A percentile compares a stretch with the other conserved stretches of the same genome.
These are phyloP conservation scores for Lepeophtheirus salmonis DNA, from an alignment of 1,140 invertebrate genomes.

Conservation along the genomic window DNA sequence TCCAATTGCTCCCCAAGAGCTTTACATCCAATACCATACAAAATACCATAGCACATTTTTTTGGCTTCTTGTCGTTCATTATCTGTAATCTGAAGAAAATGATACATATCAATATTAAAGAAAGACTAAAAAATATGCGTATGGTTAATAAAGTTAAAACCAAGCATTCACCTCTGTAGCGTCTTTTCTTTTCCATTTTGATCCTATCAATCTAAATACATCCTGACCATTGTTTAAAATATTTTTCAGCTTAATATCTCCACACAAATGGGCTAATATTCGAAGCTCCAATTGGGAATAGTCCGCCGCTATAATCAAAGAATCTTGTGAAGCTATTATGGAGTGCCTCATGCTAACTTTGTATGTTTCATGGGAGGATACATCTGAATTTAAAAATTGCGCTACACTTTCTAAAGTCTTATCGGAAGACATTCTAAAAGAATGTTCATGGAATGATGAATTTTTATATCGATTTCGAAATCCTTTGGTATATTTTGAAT, in stretches of 20 bases:
- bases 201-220: slow-evolving; percentile 6
- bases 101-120: no score
- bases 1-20: slow-evolving; percentile 59
- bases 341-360: slow-evolving; percentile 27
- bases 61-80: slow-evolving; percentile 65
- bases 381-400: not conserved
- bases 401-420: not conserved
- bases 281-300: slow-evolving; percentile 89
- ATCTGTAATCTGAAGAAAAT: slow-evolving; percentile 41
- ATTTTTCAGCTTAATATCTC: slow-evolving; percentile 36
- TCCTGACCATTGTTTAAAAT: slow-evolving; percentile 1
- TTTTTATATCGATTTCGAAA: slow-evolving; percentile 36
- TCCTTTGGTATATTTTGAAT: slow-evolving; percentile 75
- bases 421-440: not conserved
- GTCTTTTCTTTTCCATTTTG: slow-evolving; percentile 11
- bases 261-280: slow-evolving; percentile 70
- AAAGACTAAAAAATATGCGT: no score
- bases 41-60: slow-evolving; percentile 86
- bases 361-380: slow-evolving; percentile 6
- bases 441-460: slow-evolving; percentile 5
- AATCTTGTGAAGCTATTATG: slow-evolving; percentile 25
- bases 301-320: slow-evolving; percentile 61
- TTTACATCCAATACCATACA: slow-evolving; percentile 88
- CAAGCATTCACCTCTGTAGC: not conserved
- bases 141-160: no score